Percentiles rank a stretch among this genome's conserved stretches.
Conservation (phyloP, 2,888 invertebrate species). For the Heliconius sara region DNA sequence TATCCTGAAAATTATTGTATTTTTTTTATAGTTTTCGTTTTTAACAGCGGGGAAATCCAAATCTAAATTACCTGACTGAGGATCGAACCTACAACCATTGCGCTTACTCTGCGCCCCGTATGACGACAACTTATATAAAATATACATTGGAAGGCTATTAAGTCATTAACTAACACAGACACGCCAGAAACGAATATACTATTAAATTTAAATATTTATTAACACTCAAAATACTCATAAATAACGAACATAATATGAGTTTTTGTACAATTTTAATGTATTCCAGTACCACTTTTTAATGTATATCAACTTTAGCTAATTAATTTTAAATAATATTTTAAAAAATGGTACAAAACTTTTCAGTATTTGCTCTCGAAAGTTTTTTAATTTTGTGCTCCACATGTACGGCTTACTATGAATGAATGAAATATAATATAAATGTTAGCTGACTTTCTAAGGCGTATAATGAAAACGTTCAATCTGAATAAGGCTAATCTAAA, state of each 20-base stretch:
- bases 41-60: neutral
- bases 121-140: neutral
- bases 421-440: slow-evolving; percentile 23
- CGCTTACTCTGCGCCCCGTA: neutral
- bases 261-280: neutral
- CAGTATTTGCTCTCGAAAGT: slow-evolving; percentile 12
- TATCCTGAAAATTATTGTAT: no score
- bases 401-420: slow-evolving; percentile 16
- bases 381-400: slow-evolving; percentile 22
- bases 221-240: neutral
- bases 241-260: neutral
- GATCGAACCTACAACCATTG: neutral
- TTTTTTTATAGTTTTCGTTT: neutral
- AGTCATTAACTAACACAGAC: neutral
- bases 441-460: slow-evolving; percentile 20
- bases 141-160: no score
- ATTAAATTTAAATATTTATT: neutral
- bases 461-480: slow-evolving; percentile 19
- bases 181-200: neutral
- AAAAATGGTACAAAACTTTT: slow-evolving; percentile 6
- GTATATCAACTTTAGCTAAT: neutral
- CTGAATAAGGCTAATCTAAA: slow-evolving; percentile 10
- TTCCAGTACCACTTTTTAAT: neutral
- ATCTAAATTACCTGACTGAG: neutral
- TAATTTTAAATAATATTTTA: slow-evolving; percentile 14